phyloP scores from a whole-genome alignment of 1,140 invertebrate genomes.

The Hylyphantes graminicola region DNA sequence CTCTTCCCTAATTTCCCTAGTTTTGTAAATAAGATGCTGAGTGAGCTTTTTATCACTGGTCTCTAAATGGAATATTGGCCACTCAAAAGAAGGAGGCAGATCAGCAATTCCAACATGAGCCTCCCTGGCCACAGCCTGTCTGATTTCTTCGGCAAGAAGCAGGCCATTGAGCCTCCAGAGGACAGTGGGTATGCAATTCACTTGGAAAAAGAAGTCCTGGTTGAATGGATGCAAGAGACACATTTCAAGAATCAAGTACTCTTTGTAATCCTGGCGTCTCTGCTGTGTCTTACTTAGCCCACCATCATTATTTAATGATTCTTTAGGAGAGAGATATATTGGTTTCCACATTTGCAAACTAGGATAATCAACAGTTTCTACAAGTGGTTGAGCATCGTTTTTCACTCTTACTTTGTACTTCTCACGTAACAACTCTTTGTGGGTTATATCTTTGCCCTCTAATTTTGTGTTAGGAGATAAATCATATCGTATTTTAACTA shows the following conservation, averaged over 20 bases:
- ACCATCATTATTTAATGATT: constrained; percentile 15
- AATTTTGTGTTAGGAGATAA: constrained; percentile 90
- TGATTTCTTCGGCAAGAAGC: constrained; percentile 91
- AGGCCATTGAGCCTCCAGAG: constrained; percentile 94
- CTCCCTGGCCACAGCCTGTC: constrained; percentile 80
- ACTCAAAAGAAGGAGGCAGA: constrained; percentile 75
- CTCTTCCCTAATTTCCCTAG: background rate
- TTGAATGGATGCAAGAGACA: constrained; percentile 96
- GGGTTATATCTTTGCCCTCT: constrained; percentile 87
- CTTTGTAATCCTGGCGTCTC: constrained; percentile 11
- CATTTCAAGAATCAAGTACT: constrained; percentile 75
- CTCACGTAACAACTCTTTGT: constrained; percentile 91
- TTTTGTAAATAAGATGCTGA: background rate
- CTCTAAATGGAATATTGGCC: constrained; percentile 71
- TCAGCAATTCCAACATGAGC: constrained; percentile 74
- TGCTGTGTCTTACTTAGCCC: constrained; percentile 15
- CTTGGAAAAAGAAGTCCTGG: constrained; percentile 95
- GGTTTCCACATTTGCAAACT: constrained; percentile 40
- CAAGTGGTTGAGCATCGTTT: constrained; percentile 86
- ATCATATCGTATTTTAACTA: constrained; percentile 91
- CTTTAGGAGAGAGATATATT: constrained; percentile 40
- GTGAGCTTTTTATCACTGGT: constrained; percentile 30
- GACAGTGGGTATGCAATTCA: constrained; percentile 94
- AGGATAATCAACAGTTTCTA: constrained; percentile 76
- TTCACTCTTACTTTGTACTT: constrained; percentile 95